phyloP scores from a whole-genome alignment of 1,140 invertebrate species.

The Tetragonula clypearis region DNA sequence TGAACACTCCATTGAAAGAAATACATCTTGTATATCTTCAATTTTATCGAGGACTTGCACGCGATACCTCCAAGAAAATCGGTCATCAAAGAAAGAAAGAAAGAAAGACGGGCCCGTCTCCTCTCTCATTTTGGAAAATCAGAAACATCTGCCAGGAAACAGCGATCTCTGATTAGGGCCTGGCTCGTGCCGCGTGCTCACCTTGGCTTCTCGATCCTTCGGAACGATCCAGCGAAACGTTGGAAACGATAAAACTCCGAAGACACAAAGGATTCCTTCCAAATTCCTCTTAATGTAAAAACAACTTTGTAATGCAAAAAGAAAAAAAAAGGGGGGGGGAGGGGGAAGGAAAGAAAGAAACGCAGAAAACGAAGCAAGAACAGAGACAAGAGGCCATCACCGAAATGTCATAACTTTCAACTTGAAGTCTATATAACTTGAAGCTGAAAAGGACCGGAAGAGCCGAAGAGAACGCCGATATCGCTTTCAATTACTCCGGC shows the following conservation, averaged over 20 bases:
- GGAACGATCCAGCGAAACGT: background rate
- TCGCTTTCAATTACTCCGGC: background rate
- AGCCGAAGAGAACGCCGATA: background rate
- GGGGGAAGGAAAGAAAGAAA: no score
- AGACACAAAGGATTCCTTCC: background rate
- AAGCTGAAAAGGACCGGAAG: background rate
- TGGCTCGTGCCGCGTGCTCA: conserved; percentile 56
- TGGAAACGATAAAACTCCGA: background rate
- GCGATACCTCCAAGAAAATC: background rate
- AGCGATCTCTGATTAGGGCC: conserved; percentile 56
- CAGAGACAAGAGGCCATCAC: no score
- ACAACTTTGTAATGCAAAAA: no score
- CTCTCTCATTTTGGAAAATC: conserved; percentile 59
- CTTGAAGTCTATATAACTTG: background rate
- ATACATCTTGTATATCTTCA: no score
- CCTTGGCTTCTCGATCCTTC: conserved; percentile 33
- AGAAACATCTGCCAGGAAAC: conserved; percentile 68
- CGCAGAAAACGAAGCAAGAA: no score
- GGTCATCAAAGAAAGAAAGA: background rate
- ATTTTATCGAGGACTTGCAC: background rate
- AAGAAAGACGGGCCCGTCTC: background rate
- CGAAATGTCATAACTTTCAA: background rate
- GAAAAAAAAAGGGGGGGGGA: no score
- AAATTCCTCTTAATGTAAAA: no score
- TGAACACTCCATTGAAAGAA: no score